Evolutionary conservation across 2,113 vertebrate species (phyloP).

Genomic region (Scopus umbretta): DNA sequence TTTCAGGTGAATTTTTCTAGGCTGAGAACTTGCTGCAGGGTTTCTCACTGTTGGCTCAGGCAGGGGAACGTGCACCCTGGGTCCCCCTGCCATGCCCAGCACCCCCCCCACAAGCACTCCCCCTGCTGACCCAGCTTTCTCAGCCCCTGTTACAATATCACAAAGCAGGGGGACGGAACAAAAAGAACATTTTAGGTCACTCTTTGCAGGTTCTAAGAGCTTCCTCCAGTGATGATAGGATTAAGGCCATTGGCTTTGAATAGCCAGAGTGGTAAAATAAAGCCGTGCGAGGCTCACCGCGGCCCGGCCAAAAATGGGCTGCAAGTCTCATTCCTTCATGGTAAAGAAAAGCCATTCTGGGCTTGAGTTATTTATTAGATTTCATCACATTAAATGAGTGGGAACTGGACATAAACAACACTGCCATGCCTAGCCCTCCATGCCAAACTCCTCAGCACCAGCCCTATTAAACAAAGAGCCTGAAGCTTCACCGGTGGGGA

Average conservation of each 20-base stretch:
- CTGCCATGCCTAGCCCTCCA: background rate
- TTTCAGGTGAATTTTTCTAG: background rate
- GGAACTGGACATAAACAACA: background rate
- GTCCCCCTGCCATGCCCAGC: background rate
- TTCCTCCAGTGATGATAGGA: background rate
- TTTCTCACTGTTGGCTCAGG: background rate
- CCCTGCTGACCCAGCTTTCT: background rate
- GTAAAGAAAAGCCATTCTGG: background rate
- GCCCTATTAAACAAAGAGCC: background rate
- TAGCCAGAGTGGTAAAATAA: background rate
- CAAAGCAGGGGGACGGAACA: background rate
- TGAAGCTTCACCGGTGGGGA: background rate
- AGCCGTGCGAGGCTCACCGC: background rate
- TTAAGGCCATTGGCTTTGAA: background rate
- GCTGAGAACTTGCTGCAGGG: background rate
- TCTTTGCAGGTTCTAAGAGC: background rate
- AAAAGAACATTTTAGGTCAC: background rate
- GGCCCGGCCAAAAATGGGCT: background rate
- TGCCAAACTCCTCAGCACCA: background rate
- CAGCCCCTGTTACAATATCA: accelerated
- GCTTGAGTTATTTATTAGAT: background rate
- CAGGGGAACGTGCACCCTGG: background rate
- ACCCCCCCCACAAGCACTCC: background rate
- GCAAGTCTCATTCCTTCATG: background rate
- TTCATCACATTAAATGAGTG: background rate